Conservation (phyloP, 2,797 vertebrate genomes). For the Pampus argenteus region DNA sequence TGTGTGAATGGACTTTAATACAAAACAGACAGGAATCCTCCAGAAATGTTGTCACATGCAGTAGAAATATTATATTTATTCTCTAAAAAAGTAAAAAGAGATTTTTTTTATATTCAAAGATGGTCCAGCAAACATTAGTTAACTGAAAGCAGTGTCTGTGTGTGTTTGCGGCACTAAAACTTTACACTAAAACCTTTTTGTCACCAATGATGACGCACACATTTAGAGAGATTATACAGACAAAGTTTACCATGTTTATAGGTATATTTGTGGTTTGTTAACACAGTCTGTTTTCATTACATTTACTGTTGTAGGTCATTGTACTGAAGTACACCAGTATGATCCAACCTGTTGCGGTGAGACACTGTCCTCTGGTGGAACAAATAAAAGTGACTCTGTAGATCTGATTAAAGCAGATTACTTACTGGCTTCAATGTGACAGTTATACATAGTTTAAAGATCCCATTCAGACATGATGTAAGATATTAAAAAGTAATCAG, state of each 20-base stretch:
- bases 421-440: not conserved
- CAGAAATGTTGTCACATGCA: no score
- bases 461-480: no score
- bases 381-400: not conserved
- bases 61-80: not conserved
- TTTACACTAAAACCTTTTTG: no score
- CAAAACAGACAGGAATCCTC: not conserved
- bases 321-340: not conserved
- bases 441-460: not conserved
- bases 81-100: no score
- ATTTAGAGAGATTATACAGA: not conserved
- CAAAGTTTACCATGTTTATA: no score
- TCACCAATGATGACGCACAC: not conserved
- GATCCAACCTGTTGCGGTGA: not conserved
- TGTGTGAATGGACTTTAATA: no score
- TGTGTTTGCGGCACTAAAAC: no score
- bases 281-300: not conserved
- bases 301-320: not conserved
- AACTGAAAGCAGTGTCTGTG: no score
- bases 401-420: not conserved
- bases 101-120: no score
- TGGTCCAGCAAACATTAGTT: no score
- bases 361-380: constrained; percentile 54
- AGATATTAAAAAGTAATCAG: no score
- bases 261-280: not conserved